Base-by-base conservation (phyloP, 2,113 vertebrate species). In the Pipra filicauda region DNA sequence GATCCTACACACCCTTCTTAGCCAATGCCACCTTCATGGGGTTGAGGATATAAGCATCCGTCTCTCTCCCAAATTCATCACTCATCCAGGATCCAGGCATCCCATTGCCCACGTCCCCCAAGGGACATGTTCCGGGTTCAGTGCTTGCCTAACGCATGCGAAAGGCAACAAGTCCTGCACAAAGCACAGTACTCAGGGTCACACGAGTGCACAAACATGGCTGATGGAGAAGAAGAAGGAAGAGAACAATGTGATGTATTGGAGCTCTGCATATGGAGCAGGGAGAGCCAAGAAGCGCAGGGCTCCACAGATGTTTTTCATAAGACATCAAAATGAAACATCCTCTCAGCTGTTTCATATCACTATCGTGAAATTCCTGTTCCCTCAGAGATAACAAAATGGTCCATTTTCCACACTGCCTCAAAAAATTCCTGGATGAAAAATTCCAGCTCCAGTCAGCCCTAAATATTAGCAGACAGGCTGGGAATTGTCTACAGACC, bases 311-410 rank as follows among this genome's bases (percentile, higher is more conserved):
- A 70, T 77, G 83, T 77, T 96, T 88, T 66, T 80, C 48, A 27
- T 88, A 83, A 83, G 83, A 71, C 79, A 93, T 86, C 79, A 86
- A 88, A 90, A 88, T 46, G 41, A 94, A 93, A 77, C 41, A 66
- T 93, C 51, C 18, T 73, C 37, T 95, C 75, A 90, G 82, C 43
- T 92, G 69, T 85, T 96, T 95, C 51, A 8, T 91, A 77, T 93
- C 88, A 92, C 30, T 49, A 77, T 65, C 0, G 0, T 58, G 74
- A 76, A 90, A 88, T 67, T 88, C 64, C 75, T 88, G 0, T 62
- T 93, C 83, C 41, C 35, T 74, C 28, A 12, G 39, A 80, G 79
- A 80, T 59, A 84, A 70, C 22, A 90, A 80, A 93, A 51, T 39
- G 33, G 37, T 88, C 37, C 49, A 14, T 86, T 85, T 94, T 92